phyloP scores from a whole-genome alignment of 1,140 invertebrate genomes.

The Gonioctena quinquepunctata region DNA sequence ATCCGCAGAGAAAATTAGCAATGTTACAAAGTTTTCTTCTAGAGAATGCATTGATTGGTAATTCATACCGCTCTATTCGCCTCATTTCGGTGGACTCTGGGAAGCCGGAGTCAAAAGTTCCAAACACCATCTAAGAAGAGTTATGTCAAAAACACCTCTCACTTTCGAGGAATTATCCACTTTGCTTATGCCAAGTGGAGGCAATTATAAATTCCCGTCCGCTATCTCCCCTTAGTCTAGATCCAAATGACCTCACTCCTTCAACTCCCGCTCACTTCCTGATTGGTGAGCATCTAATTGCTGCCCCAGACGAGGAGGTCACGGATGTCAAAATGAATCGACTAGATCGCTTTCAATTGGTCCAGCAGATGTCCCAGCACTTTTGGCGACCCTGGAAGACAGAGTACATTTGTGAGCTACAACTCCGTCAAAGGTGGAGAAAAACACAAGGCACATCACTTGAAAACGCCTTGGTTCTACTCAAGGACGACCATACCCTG shows the following conservation, averaged over 20 bases:
- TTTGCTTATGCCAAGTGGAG: conserved; percentile 35
- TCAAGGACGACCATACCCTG: background rate
- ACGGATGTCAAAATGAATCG: conserved; percentile 12
- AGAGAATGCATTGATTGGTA: conserved; percentile 40
- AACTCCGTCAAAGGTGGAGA: conserved; percentile 29
- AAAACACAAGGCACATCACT: background rate
- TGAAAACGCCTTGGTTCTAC: background rate
- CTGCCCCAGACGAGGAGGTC: conserved; percentile 18
- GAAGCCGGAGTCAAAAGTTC: conserved; percentile 47
- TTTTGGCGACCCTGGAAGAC: conserved; percentile 40
- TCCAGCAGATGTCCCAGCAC: conserved; percentile 29
- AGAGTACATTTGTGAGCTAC: conserved; percentile 40
- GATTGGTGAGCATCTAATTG: conserved; percentile 21
- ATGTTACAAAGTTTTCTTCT: conserved; percentile 26
- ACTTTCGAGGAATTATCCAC: conserved; percentile 46
- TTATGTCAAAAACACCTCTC: conserved; percentile 34
- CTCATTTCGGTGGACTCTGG: conserved; percentile 53
- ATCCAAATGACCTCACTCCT: conserved; percentile 29
- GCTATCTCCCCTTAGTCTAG: conserved; percentile 20
- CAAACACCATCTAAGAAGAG: conserved; percentile 44
- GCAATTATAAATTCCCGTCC: conserved; percentile 34
- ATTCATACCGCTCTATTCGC: conserved; percentile 47
- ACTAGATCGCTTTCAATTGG: conserved; percentile 6
- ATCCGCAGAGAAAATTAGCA: conserved; percentile 39
- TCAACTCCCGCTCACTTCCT: conserved; percentile 39